Evolutionary conservation across 2,797 vertebrate species (phyloP), one percentile per base, ranked within the genome.

Genomic region (Fistularia tabacaria): DNA sequence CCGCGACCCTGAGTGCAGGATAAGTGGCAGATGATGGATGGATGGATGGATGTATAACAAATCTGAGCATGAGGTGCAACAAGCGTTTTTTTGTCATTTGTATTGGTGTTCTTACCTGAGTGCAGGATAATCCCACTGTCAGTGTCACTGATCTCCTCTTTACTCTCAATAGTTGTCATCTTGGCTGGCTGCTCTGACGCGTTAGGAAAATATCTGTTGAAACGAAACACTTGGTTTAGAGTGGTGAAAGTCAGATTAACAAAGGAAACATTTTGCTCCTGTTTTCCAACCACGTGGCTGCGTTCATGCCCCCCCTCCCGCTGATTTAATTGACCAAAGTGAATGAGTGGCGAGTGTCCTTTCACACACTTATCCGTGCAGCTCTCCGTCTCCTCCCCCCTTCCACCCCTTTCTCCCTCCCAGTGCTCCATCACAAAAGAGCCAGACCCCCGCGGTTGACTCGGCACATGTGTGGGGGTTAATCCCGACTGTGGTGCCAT

Each of bases 51-150:
- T 44, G 12, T 5, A 44, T 44, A 6, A 44, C n/a, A 44, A 14
- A 14, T 10, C 10, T 5, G 46, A 14, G 14, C 15, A 25, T 25
- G 25, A 25, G 25, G 25, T 25, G 25, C 25, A 25, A 3, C 25
- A 25, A 5, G 46, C 25, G 3, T 39, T 11, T 71, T 47, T 10
- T 46, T 61, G 11, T 40, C 12, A 41, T 65, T 58, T 50, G 25
- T 14, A 10, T 9, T 7, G 9, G 41, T 43, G 12, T 66, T 55
- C 85, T 85, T 80, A 95, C 94, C 93, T 45, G 92, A 94, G 79
- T 95, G 93, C 55, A 96, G 68, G 65, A 95, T 94, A 70, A 96
- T 92, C 66, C 94, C 94, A 1, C 94, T 96, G 87, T 96, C 94
- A 0, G 91, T 91, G 84, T 95, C 93, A 51, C 94, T 96, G 87